Evolutionary conservation across 2,113 vertebrate species (phyloP), one percentile per base, ranked within the genome.

Genomic region (Hiodon tergisus): DNA sequence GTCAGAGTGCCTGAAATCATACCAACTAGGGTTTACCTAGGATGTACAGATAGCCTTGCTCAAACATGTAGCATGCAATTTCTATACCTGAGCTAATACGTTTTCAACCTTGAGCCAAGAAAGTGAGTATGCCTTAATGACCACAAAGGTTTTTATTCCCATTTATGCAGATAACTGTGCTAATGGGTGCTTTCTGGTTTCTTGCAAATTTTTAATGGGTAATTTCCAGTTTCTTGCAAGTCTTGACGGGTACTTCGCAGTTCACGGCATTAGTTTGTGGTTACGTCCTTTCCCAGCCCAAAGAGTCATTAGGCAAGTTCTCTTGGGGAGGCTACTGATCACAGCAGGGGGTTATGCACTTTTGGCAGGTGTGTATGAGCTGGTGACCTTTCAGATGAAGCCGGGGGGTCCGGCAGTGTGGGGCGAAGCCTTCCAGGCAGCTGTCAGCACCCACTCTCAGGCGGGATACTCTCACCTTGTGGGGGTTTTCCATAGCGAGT

Each of bases 371-470:
- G 86, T 95, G 3, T 98, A 93, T 6, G 97, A 99, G 83, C 83
- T 95, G 83, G 85, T 85, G 1, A 91, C 90, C 16, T 97, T 94
- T 85, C 93, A 92, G 78, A 95, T 98, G 94, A 93, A 89, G 58
- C 94, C 95, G 1, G 95, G 96, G 0, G 95, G 95, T 10, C 95
- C 94, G 3, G 91, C 90, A 0, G 75, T 97, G 67, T 98, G 96
- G 95, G 95, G 93, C 0, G 6, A 87, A 0, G 77, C 87, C 0
- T 96, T 98, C 80, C 88, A 77, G 84, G 90, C 83, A 0, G 88
- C 95, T 6, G 2, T 95, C 55, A 83, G 53, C 0, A 78, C 91
- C 78, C 95, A 94, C 17, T 69, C 91, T 46, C 87, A 87, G 50
- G 88, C 90, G 14, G 94, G 95, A 9, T 94, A 95, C n/a, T 82